Conservation (phyloP, 2,797 vertebrate species). For the Mareca strepera region DNA sequence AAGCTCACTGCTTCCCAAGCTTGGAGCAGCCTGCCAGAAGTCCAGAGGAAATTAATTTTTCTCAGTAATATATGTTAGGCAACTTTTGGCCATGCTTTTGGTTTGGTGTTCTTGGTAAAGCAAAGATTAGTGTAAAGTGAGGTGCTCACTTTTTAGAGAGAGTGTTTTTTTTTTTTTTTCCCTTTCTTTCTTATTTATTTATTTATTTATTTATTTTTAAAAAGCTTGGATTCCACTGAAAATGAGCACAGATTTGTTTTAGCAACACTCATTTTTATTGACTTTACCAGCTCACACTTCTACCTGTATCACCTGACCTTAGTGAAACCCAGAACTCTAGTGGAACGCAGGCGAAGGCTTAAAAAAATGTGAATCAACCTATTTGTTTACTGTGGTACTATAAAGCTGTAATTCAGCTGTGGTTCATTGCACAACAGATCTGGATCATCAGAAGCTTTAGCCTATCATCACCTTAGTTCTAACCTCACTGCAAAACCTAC, state of each 20-base stretch:
- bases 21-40: not conserved
- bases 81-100: not conserved
- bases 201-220: not conserved
- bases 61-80: not conserved
- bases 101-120: not conserved
- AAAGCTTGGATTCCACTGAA: not conserved
- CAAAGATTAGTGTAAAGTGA: not conserved
- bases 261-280: not conserved
- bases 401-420: not conserved
- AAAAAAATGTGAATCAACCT: not conserved
- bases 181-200: not conserved
- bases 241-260: not conserved
- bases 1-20: not conserved
- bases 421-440: not conserved
- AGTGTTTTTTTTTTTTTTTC: no score
- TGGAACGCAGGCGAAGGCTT: no score
- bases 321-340: not conserved
- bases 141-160: not conserved
- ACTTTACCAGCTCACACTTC: not conserved
- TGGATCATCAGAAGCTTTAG: not conserved
- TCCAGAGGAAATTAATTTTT: not conserved
- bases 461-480: not conserved
- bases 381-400: not conserved
- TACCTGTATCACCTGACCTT: not conserved
- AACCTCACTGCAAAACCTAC: not conserved